Conservation (phyloP, 2,888 invertebrate species). For the Zootermopsis nevadensis region DNA sequence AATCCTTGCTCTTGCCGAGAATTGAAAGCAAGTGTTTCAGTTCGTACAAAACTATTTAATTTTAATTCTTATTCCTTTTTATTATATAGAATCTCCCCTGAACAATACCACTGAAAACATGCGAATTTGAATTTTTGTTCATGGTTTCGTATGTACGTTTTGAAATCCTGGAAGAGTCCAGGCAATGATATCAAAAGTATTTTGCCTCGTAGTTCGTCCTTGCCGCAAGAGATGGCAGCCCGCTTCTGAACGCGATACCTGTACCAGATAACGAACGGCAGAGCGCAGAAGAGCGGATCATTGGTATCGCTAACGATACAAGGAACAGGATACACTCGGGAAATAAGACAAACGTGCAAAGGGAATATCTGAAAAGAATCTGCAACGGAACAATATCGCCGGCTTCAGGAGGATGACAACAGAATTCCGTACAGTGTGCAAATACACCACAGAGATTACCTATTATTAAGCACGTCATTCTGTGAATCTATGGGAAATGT, state of each 20-base stretch:
- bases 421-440: not conserved
- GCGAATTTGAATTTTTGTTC: too few species aligned
- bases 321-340: not conserved
- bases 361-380: not conserved
- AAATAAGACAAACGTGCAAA: not conserved
- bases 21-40: too few species aligned
- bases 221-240: not conserved
- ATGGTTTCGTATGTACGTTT: too few species aligned
- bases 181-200: not conserved
- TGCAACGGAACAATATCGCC: not conserved
- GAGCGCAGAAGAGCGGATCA: not conserved
- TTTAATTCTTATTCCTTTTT: too few species aligned
- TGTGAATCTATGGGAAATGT: not conserved
- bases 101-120: too few species aligned
- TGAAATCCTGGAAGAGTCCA: too few species aligned
- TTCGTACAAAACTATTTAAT: too few species aligned
- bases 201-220: not conserved
- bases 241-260: not conserved
- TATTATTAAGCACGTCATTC: not conserved
- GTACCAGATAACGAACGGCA: not conserved
- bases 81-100: too few species aligned
- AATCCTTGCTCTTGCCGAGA: too few species aligned
- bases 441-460: too few species aligned
- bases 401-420: not conserved
- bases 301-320: not conserved